Conservation (phyloP, 2,888 invertebrate genomes). For the Sclerodermus sp. region DNA sequence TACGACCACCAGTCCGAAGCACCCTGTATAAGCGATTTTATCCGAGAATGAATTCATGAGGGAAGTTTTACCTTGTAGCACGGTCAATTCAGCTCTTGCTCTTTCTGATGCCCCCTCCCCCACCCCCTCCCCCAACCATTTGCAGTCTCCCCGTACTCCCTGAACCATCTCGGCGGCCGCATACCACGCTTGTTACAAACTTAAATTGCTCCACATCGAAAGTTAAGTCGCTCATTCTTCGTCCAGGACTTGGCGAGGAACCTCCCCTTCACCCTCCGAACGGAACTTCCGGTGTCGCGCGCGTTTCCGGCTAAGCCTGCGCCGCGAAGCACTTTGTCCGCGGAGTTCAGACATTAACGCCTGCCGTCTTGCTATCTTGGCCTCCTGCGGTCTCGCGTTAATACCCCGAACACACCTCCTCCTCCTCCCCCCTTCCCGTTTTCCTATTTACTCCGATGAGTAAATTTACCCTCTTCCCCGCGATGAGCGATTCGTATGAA, state of each 20-base stretch:
- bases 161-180: conserved; percentile 13
- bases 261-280: conserved; percentile 2
- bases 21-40: conserved; percentile 37
- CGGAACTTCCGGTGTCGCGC: no score
- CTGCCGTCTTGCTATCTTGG: no score
- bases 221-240: conserved; percentile 43
- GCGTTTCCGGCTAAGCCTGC: no score
- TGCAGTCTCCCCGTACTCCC: background rate
- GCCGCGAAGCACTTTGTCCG: no score
- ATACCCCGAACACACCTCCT: no score
- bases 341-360: no score
- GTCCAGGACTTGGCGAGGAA: conserved; percentile 7
- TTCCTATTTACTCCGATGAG: no score
- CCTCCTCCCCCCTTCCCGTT: no score
- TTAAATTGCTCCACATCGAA: conserved; percentile 46
- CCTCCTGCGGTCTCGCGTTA: no score
- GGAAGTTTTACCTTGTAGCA: conserved; percentile 24
- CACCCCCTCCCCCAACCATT: conserved; percentile 11
- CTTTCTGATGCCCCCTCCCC: conserved; percentile 19
- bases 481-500: no score
- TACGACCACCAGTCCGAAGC: no score
- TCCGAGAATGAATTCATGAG: conserved; percentile 42
- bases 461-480: no score
- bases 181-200: conserved; percentile 41
- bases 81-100: conserved; percentile 24